Base-by-base conservation (phyloP, 2,888 invertebrate species). In the Muscina levida region DNA sequence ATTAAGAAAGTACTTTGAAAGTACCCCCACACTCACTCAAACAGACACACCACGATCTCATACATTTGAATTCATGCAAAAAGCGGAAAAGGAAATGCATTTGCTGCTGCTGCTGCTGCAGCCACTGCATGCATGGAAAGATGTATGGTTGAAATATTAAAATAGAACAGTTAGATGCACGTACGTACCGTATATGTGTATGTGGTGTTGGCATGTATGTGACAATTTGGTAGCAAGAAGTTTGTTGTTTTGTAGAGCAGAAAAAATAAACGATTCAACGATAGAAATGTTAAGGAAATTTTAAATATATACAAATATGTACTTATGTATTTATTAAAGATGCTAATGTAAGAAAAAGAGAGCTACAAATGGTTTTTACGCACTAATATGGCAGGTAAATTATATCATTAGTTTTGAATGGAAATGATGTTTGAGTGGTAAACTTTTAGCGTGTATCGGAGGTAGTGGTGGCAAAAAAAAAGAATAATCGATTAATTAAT, bases 1-100 rank as follows among this genome's bases (percentile, higher is more conserved):
- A 83, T 83, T 74, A 78, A 81, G 72, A 77, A 74, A 67, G 71
- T 74, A 81, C 67, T 81, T 74, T 57, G 46, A 62, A 59, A 51
- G 11, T 15, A 72, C 65, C n/a, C 24, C 13, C 65, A 57, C 37
- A 68, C 56, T 65, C 15, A 68, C 11, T 2, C n/a, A 72, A 44
- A 44, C 46, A 15, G 26, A 66, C 37, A 76, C 39, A 42, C 8
- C 0, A 11, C n/a, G 56, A 56, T 31, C n/a, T n/a, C n/a, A n/a
- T n/a, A n/a, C n/a, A 53, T 51, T 53, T n/a, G n/a, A n/a, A n/a
- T 26, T 1, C 19, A 51, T 51, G 19, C 8, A 19, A 11, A 48
- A 24, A 56, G n/a, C 26, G 19, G 22, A 53, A 31, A 56, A 56
- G 24, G 22, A 42, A 73, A 66, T 42, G 62, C 62, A 62, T 59